Evolutionary conservation across 2,113 vertebrate species (phyloP).

Genomic region (Sigmodon hispidus): DNA sequence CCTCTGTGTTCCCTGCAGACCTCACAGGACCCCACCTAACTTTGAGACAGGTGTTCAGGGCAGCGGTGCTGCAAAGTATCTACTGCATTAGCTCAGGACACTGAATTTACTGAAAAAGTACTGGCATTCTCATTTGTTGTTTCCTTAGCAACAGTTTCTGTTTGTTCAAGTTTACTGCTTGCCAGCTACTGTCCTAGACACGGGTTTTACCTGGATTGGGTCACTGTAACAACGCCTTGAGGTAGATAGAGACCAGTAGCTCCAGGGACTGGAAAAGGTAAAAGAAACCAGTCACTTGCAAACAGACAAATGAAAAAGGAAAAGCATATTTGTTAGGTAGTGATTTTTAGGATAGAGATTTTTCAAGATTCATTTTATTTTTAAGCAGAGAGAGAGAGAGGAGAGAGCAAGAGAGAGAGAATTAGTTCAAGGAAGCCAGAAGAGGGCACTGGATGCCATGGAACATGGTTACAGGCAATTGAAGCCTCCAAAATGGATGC

Average conservation of each 20-base stretch:
- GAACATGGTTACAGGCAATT: neutral
- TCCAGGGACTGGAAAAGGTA: neutral
- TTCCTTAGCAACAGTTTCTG: neutral
- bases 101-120: neutral
- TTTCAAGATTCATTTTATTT: neutral
- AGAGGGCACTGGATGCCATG: neutral
- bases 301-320: neutral
- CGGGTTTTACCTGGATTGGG: neutral
- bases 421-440: neutral
- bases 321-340: neutral
- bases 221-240: accelerated
- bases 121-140: accelerated
- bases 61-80: neutral
- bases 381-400: too few relatives aligned
- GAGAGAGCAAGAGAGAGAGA: too few relatives aligned
- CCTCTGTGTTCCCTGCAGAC: neutral
- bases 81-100: neutral
- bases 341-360: neutral
- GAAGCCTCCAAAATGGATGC: neutral
- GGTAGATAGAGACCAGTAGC: neutral
- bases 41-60: neutral
- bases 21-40: neutral
- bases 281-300: neutral
- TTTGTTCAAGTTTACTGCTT: too few relatives aligned
- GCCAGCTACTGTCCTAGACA: neutral